Percentiles rank a stretch among this genome's conserved stretches.
Conservation (phyloP, 2,797 vertebrate species). For the Lagocephalus sceleratus region DNA sequence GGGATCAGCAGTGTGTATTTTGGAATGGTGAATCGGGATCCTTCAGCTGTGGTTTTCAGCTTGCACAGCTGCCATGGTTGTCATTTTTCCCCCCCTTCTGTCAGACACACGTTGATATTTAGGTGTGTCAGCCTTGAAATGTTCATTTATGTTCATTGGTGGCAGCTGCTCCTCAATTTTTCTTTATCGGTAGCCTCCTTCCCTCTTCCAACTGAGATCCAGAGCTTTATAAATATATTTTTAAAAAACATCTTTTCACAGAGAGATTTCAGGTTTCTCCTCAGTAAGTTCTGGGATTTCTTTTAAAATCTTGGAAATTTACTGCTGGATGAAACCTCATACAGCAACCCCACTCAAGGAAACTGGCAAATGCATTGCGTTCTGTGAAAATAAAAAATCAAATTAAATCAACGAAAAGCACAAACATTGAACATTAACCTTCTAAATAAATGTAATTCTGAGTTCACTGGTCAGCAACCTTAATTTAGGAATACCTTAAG, state of each 20-base stretch:
- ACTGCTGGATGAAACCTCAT: too few species aligned
- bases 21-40: not conserved
- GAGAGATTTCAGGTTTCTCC: not conserved
- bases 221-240: not conserved
- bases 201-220: not conserved
- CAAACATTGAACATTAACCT: too few species aligned
- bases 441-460: not conserved
- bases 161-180: not conserved
- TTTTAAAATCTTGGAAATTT: not conserved
- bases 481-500: too few species aligned
- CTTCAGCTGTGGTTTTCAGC: not conserved
- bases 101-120: not conserved
- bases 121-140: not conserved
- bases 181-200: not conserved
- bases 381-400: too few species aligned
- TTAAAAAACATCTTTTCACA: not conserved
- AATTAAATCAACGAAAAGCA: too few species aligned
- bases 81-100: not conserved
- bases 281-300: not conserved
- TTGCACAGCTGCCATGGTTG: not conserved
- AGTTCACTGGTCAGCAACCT: too few species aligned
- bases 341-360: too few species aligned
- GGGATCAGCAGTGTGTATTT: not conserved
- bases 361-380: too few species aligned
- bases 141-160: not conserved